Evolutionary conservation across 2,797 vertebrate genomes (phyloP).

Genomic region (Sebastes nivosus): DNA sequence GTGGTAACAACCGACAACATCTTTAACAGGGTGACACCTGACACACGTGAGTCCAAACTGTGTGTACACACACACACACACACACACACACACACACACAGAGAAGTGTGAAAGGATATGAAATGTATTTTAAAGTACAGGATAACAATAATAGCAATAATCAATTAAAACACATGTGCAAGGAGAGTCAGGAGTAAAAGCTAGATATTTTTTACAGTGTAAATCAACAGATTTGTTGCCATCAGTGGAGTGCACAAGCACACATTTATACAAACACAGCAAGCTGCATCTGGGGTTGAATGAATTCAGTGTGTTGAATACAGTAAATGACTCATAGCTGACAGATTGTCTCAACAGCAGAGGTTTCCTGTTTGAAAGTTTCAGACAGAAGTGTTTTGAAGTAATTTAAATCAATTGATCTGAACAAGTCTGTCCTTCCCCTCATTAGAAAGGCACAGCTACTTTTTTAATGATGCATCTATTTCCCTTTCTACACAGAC

Average conservation of each 20-base stretch:
- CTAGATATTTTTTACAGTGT: constrained; percentile 67
- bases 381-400: constrained; percentile 10
- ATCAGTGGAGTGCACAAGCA: constrained; percentile 49
- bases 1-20: background rate
- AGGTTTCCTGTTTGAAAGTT: constrained; percentile 9
- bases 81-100: background rate
- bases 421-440: background rate
- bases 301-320: constrained; percentile 67
- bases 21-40: background rate
- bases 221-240: constrained; percentile 52
- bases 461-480: background rate
- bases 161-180: constrained; percentile 71
- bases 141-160: constrained; percentile 38
- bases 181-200: constrained; percentile 60
- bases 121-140: constrained; percentile 70
- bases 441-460: background rate
- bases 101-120: constrained; percentile 53
- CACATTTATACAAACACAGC: constrained; percentile 26
- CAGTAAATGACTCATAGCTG: constrained; percentile 60
- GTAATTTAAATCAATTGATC: constrained; percentile 23
- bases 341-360: constrained; percentile 51
- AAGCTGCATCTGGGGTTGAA: constrained; percentile 25
- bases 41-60: background rate
- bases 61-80: background rate
- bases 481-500: constrained; percentile 3